Evolutionary conservation across 2,888 invertebrate genomes (phyloP), one percentile per base, ranked within the genome.

Genomic region (Lycia hirtaria): DNA sequence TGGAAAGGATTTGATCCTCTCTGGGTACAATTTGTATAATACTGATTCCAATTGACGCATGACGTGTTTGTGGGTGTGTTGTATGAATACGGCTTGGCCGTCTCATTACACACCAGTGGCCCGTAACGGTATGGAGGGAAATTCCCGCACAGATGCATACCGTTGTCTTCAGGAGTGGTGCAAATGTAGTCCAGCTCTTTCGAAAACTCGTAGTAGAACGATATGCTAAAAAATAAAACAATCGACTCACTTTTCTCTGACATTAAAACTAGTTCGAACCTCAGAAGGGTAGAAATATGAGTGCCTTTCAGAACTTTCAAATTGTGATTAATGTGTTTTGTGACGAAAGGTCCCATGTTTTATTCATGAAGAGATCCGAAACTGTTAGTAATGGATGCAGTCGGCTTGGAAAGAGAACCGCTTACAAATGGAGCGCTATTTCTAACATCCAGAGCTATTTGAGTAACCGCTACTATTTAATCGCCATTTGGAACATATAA

Each of bases 31-130:
- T 96, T 96, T 48, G 97, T 98, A 87, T 99, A 99, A 92, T 99
- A 99, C 89, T 97, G 96, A 92, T 99, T 98, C 99, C 99, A 99
- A 92, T 99, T 97, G 72, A 99, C 97, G 89, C 99, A 99, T 35
- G 96, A 96, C 35, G 84, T 88, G 80, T 95, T 95, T 55, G 95
- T 95, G 43, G 95, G 94, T 60, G 93, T 90, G 78, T 95, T 96
- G 76, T 91, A 87, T 14, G 93, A 92, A 75, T 76, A 87, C 5
- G 94, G 92, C 64, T 92, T 88, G 43, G 96, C 96, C 5, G 95
- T 95, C 73, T 94, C 95, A 76, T 96, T 97, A 92, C 98, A 98
- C 41, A 94, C 90, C 57, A 94, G 78, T 10, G 95, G 94, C 37
- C 96, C 96, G 79, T 95, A 93, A 68, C 95, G 93, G 78, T 93